Conservation (phyloP, 2,113 vertebrate species). For the Chionodraco myersi region DNA sequence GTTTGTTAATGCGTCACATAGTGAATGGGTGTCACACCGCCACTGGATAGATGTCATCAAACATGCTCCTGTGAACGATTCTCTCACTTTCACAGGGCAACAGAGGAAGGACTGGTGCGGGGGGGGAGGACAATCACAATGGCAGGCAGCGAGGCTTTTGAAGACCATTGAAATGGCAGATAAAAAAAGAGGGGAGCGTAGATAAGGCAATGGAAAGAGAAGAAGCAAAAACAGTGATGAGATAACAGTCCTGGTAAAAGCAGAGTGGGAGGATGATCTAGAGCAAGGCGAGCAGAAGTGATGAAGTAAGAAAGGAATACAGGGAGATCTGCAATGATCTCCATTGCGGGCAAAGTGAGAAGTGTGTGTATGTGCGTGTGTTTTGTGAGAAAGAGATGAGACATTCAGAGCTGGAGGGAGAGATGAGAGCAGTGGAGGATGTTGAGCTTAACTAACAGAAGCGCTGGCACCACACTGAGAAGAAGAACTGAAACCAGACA, state of each 20-base stretch:
- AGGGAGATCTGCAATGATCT: constrained; percentile 5
- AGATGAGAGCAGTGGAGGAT: constrained; percentile 59
- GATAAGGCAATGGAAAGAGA: constrained; percentile 13
- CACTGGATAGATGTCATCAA: constrained; percentile 33
- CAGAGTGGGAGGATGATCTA: constrained; percentile 53
- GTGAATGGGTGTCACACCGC: constrained; percentile 15
- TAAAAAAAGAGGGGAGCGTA: constrained; percentile 30
- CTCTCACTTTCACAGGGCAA: neutral
- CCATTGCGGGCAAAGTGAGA: constrained; percentile 19
- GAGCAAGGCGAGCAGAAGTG: constrained; percentile 43
- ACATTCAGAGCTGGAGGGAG: constrained; percentile 23
- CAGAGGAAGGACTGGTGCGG: neutral
- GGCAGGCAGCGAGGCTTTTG: constrained; percentile 26
- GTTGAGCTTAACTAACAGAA: constrained; percentile 71
- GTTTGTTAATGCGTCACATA: constrained; percentile 34
- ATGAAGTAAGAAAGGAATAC: constrained; percentile 51
- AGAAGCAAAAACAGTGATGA: constrained; percentile 22
- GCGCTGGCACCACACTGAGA: constrained; percentile 57
- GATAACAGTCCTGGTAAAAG: constrained; percentile 41
- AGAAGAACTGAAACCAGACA: constrained; percentile 64
- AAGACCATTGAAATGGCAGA: constrained; percentile 43
- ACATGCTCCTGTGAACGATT: constrained; percentile 13
- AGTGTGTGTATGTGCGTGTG: neutral
- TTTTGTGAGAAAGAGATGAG: constrained; percentile 5
- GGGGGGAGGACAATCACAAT: constrained; percentile 26